Base-by-base conservation (phyloP, 2,797 vertebrate species). In the Parotocinclus haroldoi region DNA sequence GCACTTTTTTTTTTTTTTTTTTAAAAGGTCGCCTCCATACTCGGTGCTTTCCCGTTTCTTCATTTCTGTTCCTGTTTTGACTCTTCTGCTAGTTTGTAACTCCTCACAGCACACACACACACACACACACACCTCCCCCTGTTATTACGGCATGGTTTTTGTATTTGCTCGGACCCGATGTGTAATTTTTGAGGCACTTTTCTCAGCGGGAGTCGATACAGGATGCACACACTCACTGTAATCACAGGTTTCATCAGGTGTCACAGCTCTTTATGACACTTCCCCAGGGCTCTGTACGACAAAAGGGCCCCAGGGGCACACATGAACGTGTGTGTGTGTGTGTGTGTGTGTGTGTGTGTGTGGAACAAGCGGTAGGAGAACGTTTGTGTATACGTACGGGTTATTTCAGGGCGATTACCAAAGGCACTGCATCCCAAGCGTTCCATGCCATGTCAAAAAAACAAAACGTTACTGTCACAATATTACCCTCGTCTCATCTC, bases 391-490 rank as follows among this genome's bases (percentile, higher is more conserved):
- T 14, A 14, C 13, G 46, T 18, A 10, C 10, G 44, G 53, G 39
- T 49, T 39, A 73, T 46, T 52, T 66, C 36, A 62, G 27, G 10
- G 38, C 83, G 42, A 69, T 86, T 81, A 83, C 84, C 84, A 79
- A 76, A 80, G 83, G 82, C 80, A 85, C 83, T 62, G 53, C 78
- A 80, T 74, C 81, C 77, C 68, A 80, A 69, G 68, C 73, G 79
- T 82, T 80, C 78, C 78, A 7, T 42, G 8, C 9, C 40, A 42
- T 8, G 27, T 27, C 27, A 27, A 27, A 2, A 27, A 27, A 27
- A 27, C 27, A 27, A n/a, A n/a, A 27, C 27, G 27, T 27, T 27
- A 5, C 27, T 27, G 27, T 27, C 27, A 27, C 27, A 27, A 27
- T 27, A n/a, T 27, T 2, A 27, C 27, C 27, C 27, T 27, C 27